Percentiles rank a stretch among this genome's conserved stretches.
Evolutionary conservation across 2,888 invertebrate genomes (phyloP).

Genomic region (Polietes domitor): DNA sequence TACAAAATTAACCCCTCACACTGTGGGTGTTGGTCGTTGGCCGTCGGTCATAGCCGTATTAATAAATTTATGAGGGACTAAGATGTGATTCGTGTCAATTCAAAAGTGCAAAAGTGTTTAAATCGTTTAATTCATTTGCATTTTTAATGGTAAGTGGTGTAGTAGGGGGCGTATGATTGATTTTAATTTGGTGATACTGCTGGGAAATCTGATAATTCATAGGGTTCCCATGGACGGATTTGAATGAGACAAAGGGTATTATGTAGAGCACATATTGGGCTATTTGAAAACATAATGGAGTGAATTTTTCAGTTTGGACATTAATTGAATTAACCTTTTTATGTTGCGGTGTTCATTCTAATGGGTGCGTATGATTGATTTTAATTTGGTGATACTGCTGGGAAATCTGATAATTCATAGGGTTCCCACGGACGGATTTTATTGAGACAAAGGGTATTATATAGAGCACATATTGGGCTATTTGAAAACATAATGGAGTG

Average conservation of each 20-base stretch:
- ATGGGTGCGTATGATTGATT: neutral
- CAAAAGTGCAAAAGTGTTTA: neutral
- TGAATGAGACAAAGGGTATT: neutral
- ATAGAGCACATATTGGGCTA: neutral
- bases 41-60: neutral
- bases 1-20: slow-evolving; percentile 7
- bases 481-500: neutral
- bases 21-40: neutral
- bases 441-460: neutral
- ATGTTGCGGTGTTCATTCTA: too few species aligned
- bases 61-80: neutral
- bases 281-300: neutral
- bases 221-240: neutral
- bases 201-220: neutral
- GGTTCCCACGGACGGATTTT: neutral
- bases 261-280: neutral
- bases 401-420: neutral
- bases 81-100: neutral
- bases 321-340: too few species aligned
- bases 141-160: neutral
- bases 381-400: neutral
- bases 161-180: neutral
- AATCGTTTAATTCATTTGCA: neutral
- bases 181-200: neutral
- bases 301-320: too few species aligned